These are phyloP conservation scores for Agonopterix alstromeriana DNA, from an alignment of 2,888 invertebrate genomes.

Conservation along the genomic window DNA sequence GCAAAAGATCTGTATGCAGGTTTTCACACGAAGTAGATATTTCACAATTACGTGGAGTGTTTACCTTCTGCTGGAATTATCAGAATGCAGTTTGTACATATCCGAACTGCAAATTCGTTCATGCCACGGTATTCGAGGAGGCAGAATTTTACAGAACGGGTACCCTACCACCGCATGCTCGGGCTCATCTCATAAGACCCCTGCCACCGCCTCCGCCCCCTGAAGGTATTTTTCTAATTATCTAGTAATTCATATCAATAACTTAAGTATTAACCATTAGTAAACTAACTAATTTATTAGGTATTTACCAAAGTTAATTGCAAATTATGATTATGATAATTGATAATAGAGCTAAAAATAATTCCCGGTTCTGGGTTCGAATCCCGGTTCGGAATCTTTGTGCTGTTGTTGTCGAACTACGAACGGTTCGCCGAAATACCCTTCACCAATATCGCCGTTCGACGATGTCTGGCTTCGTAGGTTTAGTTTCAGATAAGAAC, in stretches of 20 bases:
- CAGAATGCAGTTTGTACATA: slow-evolving; percentile 41
- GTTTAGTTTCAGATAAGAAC: too few species aligned
- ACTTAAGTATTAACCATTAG: too few species aligned
- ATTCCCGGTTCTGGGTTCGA: too few species aligned
- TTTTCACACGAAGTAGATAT: slow-evolving; percentile 42
- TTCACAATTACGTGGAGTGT: slow-evolving; percentile 37
- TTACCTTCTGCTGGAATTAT: slow-evolving; percentile 51
- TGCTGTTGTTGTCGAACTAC: too few species aligned
- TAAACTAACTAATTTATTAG: too few species aligned
- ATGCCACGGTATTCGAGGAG: slow-evolving; percentile 53
- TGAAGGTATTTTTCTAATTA: slow-evolving; percentile 20
- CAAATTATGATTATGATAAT: too few species aligned
- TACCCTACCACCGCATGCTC: slow-evolving; percentile 36
- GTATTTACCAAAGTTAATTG: too few species aligned
- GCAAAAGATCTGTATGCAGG: slow-evolving; percentile 35
- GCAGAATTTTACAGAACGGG: slow-evolving; percentile 45
- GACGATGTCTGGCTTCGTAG: too few species aligned
- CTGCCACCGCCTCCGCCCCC: slow-evolving; percentile 28
- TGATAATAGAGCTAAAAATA: too few species aligned
- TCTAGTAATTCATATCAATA: not conserved
- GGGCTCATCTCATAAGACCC: slow-evolving; percentile 36
- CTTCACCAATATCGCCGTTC: too few species aligned
- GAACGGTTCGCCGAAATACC: too few species aligned
- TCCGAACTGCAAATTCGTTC: slow-evolving; percentile 48
- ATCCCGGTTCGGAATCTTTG: too few species aligned